Evolutionary conservation across 2,113 vertebrate genomes (phyloP), one percentile per base, ranked within the genome.

Genomic region (Crotalus viridis): DNA sequence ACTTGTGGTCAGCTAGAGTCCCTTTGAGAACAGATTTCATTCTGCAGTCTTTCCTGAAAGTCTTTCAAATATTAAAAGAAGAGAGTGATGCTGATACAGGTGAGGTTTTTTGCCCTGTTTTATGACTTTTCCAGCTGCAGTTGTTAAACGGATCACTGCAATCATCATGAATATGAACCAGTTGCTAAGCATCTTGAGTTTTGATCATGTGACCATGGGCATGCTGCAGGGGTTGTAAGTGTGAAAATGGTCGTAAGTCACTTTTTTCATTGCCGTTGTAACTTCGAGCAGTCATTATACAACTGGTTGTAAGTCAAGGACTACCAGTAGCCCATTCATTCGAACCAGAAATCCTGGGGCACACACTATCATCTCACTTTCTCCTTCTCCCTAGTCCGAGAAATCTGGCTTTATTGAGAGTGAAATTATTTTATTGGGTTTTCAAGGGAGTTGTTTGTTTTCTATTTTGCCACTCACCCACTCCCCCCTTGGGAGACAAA

Each of bases 341-440:
- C 24, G 3, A 39, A 10, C 22, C 26, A 90, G 43, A 69, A 56
- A 57, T 22, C 21, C 21, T 19, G 7, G 39, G 57, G 28, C 7
- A 43, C 43, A 43, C 57, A 64, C 19, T 43, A 64, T 48, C 59
- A 48, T 10, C 56, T 89, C 51, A 19, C 10, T 13, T 3, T 8
- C 86, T n/a, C 17, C 54, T n/a, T n/a, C 69, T 8, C 33, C 15
- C 33, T 8, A 3, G 19, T 74, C n/a, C 10, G 7, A 74, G 69
- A 74, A 74, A 19, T 74, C 5, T 39, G 69, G 21, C 52, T 64
- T 28, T 48, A 26, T n/a, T 10, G 48, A 7, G 61, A 52, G 10
- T n/a, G 28, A 9, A 22, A 12, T 21, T 33, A 39, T 90, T 74
- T 33, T 17, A 74, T 74, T 90, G 61, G 88, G 90, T 93, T 95